Evolutionary conservation across 2,888 invertebrate species (phyloP), one percentile per base, ranked within the genome.

Genomic region (Stenolophus ochropezus): DNA sequence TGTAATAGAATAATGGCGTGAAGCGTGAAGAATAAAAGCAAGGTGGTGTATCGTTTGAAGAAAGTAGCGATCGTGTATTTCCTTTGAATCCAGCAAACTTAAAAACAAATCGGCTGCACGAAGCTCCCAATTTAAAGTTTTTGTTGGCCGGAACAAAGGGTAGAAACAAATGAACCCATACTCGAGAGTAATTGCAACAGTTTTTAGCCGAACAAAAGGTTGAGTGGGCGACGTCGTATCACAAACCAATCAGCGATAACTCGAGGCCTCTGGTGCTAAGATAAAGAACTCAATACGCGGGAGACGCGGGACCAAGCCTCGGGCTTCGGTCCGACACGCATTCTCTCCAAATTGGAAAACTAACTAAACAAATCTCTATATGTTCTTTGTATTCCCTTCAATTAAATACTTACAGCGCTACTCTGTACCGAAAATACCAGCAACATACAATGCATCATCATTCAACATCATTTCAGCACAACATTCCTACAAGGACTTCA

Each of bases 221-320:
- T 65, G 65, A 76, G 76, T 23, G 76, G 33, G 76, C 25, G 56
- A 56, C 61, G 86, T 84, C 84, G 85, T 85, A 86, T 87, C 86
- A 85, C 85, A 85, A 85, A 87, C 86, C 87, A 87, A 87, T 87
- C 87, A 86, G 86, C 85, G 86, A 86, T 86, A 86, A 86, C 86
- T 86, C 83, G 85, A 85, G 85, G 86, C 86, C 86, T 84, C 85
- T 86, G 86, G 86, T 86, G 86, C 85, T 86, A 86, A 86, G 87
- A 86, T 85, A 86, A 84, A 86, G 86, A 86, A 85, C 79, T 79
- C 69, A 65, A 78, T 78, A 69, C 53, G 85, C 84, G 84, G 85
- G 85, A 85, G 78, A 23, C 53, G 42, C 5, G 23, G 1, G 21
- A 16, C 73, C 6, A 51, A 14, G 42, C 16, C 20, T 8, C 49